Base-by-base conservation (phyloP, 2,113 vertebrate genomes). In the Tichodroma muraria region DNA sequence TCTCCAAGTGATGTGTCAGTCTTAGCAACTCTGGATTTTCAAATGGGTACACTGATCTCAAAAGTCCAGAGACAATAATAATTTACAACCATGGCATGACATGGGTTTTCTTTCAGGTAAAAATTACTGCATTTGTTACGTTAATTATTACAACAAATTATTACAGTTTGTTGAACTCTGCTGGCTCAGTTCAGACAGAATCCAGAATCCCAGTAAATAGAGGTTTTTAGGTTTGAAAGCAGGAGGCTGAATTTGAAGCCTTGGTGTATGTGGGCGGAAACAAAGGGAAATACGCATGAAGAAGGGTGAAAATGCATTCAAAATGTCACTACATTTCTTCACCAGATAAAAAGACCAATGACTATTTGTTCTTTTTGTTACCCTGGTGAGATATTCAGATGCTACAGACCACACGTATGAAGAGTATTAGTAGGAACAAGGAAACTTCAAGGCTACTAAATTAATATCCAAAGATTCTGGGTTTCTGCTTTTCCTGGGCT, bases 31-130 rank as follows among this genome's bases (percentile, higher is more conserved):
- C 27, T 45, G n/a, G 22, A 45, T 88, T 77, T 92, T 88, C 53
- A 69, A 22, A 35, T 35, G 13, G 5, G 18, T 35, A 22, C 0
- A 0, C 2, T 37, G 50, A 57, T 23, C 53, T 80, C 71, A 25
- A 8, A 89, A 76, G 13, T 60, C 35, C n/a, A 49, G 70, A 65
- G 13, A 40, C 16, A 69, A 40, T 3, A 69, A n/a, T 3, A 25
- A 30, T 59, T 80, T 83, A 20, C 15, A 52, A 15, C 21, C 21
- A 27, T 22, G 38, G 21, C 50, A 38, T 30, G 8, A 25, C 10
- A 35, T 0, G 1, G 6, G 16, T 35, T 83, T 54, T 61, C 6
- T 8, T 66, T 77, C 20, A 73, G 60, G 7, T 73, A 69, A 86
- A 84, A 68, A 31, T 27, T 18, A 5, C 17, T 68, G 2, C 5